Base-by-base conservation (phyloP, 2,797 vertebrate species). In the Rhyacichthys aspro region DNA sequence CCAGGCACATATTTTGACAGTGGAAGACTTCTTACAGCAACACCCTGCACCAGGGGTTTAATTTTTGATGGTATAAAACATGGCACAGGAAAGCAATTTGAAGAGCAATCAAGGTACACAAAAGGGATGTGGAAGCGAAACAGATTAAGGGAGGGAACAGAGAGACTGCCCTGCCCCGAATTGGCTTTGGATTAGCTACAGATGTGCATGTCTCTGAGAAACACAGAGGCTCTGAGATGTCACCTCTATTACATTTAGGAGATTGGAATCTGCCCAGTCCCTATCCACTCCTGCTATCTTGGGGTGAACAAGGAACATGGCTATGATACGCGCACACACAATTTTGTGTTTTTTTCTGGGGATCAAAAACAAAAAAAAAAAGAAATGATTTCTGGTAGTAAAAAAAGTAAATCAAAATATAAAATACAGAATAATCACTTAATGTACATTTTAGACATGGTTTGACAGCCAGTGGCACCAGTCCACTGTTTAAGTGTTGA, bases 31-130 rank as follows among this genome's bases (percentile, higher is more conserved):
- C 78, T 70, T 64, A 73, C 76, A 80, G 79, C 55, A 77, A 62
- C 68, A 75, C 78, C 46, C 70, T 76, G 79, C 79, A 79, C 77
- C 72, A 23, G 63, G 66, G 79, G 71, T 88, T 88, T 88, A 77
- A 78, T 88, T 90, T 89, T 75, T 74, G 78, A 82, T 72, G 70
- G 69, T 68, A 72, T 82, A 76, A 90, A 89, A 89, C 80, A 56
- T 76, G 83, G 75, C 78, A 79, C 74, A 59, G 68, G 81, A 74
- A 91, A 88, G 88, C 84, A 89, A 89, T 88, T 91, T 89, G 79
- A 90, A 83, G 88, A 86, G 84, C 86, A 92, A 89, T 91, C 86
- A 89, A 86, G 79, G 81, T 84, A 85, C 85, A 91, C 88, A 90
- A 91, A 91, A 76, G 81, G 76, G 81, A 90, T 70, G 61, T 78